Base-by-base conservation (phyloP, 1,140 invertebrate species). In the Brachionus paranguensis region DNA sequence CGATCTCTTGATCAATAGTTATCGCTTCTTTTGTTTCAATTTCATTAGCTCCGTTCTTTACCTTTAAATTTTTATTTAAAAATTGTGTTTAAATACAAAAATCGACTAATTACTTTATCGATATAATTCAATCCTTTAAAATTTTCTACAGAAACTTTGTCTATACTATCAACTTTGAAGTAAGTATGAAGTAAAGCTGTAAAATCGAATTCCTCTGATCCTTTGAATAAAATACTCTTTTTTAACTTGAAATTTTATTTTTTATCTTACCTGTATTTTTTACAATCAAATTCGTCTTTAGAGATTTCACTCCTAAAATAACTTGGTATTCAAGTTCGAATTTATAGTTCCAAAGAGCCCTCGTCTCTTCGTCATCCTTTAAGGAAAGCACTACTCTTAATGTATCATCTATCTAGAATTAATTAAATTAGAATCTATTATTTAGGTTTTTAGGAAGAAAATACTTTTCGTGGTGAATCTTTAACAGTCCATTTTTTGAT, bases 111-210 rank as follows among this genome's bases (percentile, higher is more conserved):
- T 87, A 96, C 95, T 93, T 97, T 97, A 88, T 98, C 96, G 86
- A 96, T 93, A 89, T 95, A 97, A 86, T 93, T 95, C 86, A 95
- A 95, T 41, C 94, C 95, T 87, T 96, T 93, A 86, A 98, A 91
- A 43, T 95, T 95, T 55, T 93, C 94, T 85, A 98, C 94, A 90
- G 94, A 94, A 87, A 94, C 95, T 81, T 94, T 92, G 47, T 93
- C 91, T 5, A 98, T 95, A 89, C 97, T 95, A 65, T 95, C 94
- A 85, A 96, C 95, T 91, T 95, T 96, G 88, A 98, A 95, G 90
- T 98, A 97, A 8, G 95, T 97, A 89, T 97, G 95, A 85, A 97
- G 90, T 41, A 98, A 90, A 88, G 96, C 91, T 89, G 96, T 96
- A 90, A 97, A 98, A 86, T 93, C 94, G 91, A 97, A 96, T 60